These are phyloP conservation scores for Plestiodon gilberti DNA, from an alignment of 2,113 vertebrate genomes.

Conservation along the genomic window DNA sequence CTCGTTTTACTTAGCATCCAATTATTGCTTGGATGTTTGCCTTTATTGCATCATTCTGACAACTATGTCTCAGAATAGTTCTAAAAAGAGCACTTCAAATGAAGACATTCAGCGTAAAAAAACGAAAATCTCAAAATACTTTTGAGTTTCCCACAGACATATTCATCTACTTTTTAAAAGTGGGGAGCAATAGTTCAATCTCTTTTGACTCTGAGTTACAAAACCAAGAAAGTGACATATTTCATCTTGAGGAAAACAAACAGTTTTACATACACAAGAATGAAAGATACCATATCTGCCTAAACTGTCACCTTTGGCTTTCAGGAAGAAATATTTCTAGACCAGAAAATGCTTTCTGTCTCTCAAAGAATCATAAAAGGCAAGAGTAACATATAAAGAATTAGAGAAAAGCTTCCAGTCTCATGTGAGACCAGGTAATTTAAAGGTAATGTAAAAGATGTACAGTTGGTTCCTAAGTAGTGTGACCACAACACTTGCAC, in stretches of 20 bases:
- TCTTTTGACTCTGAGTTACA: slow-evolving; percentile 45
- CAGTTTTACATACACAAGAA: slow-evolving; percentile 35
- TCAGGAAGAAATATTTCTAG: slow-evolving; percentile 40
- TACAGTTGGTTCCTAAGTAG: too few species aligned
- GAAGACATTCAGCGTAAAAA: slow-evolving; percentile 59
- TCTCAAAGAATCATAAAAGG: slow-evolving; percentile 51
- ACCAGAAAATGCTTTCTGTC: slow-evolving; percentile 35
- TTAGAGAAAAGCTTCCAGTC: slow-evolving; percentile 40
- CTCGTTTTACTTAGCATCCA: slow-evolving; percentile 77
- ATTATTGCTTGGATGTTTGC: slow-evolving; percentile 75
- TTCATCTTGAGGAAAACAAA: slow-evolving; percentile 53
- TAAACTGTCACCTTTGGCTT: slow-evolving; percentile 50
- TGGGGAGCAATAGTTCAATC: slow-evolving; percentile 34
- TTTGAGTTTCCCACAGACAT: slow-evolving; percentile 27
- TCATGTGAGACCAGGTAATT: slow-evolving; percentile 42
- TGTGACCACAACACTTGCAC: too few species aligned
- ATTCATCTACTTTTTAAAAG: slow-evolving; percentile 39
- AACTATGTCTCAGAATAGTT: slow-evolving; percentile 66
- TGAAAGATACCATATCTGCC: slow-evolving; percentile 47
- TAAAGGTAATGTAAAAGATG: too few species aligned
- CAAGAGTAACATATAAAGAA: slow-evolving; percentile 36
- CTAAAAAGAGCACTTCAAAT: slow-evolving; percentile 61
- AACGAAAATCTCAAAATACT: slow-evolving; percentile 36
- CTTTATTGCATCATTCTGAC: slow-evolving; percentile 73
- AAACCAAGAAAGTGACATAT: slow-evolving; percentile 58